These are phyloP conservation scores for Stegostoma tigrinum DNA, from an alignment of 2,113 vertebrate species.

Conservation along the genomic window DNA sequence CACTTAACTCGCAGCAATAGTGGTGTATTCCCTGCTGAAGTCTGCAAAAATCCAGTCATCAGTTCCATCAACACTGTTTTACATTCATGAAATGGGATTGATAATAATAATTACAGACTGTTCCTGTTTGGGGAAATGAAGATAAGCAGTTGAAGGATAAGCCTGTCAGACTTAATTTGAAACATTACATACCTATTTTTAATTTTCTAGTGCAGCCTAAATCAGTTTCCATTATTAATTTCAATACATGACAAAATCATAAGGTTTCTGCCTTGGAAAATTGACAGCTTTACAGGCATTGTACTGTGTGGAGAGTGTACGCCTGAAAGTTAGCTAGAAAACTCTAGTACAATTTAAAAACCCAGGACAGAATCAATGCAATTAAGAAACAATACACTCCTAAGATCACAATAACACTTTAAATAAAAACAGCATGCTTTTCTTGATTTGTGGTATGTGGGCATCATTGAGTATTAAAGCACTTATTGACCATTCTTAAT, in stretches of 20 bases:
- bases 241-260: neutral
- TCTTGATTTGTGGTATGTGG: too few species aligned
- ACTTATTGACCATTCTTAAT: too few species aligned
- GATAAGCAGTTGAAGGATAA: neutral
- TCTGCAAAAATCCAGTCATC: neutral
- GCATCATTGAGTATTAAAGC: too few species aligned
- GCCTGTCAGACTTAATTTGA: neutral
- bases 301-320: neutral
- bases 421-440: neutral
- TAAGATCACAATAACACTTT: neutral
- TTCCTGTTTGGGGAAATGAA: neutral
- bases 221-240: neutral
- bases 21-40: neutral
- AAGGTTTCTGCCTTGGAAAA: neutral
- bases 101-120: neutral
- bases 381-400: neutral
- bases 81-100: conserved; percentile 15
- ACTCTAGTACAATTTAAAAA: neutral
- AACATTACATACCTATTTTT: neutral
- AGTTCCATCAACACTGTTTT: neutral
- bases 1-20: neutral
- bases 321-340: neutral
- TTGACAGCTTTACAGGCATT: neutral
- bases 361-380: neutral
- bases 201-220: neutral